Percentiles rank a stretch among this genome's conserved stretches.
phyloP scores from a whole-genome alignment of 2,113 vertebrate genomes.

The Hippotragus niger region DNA sequence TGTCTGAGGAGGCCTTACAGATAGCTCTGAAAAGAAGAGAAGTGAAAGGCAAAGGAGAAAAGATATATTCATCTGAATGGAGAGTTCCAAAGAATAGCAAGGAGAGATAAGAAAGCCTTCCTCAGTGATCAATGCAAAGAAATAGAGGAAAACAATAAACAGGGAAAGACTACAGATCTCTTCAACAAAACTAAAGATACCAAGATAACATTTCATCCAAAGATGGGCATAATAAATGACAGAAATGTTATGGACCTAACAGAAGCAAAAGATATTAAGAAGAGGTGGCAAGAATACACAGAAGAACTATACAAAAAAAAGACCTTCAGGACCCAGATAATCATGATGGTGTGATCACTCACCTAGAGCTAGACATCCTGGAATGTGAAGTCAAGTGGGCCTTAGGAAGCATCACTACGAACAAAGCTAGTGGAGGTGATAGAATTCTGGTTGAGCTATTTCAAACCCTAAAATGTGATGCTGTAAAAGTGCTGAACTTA shows the following conservation, averaged over 20 bases:
- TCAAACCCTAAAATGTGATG: not conserved
- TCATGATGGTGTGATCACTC: not conserved
- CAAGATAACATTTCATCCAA: not conserved
- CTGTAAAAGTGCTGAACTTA: not conserved
- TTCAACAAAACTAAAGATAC: not conserved
- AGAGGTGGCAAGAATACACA: not conserved
- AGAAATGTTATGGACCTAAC: not conserved
- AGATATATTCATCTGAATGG: not conserved
- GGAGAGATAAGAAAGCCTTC: not conserved
- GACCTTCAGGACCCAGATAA: not conserved
- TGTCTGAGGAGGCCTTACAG: not conserved
- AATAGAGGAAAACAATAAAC: not conserved
- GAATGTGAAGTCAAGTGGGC: not conserved
- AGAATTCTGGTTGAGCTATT: not conserved
- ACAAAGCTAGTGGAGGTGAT: not conserved
- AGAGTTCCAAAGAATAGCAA: not conserved
- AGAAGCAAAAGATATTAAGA: not conserved
- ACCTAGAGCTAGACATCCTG: not conserved
- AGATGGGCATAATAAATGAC: not conserved
- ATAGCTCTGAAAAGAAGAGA: not conserved
- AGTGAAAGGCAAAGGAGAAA: not conserved
- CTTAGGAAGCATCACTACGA: not conserved
- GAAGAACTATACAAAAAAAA: not conserved
- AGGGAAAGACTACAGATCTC: not conserved
- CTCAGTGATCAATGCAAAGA: not conserved